A percentile compares a stretch with the other conserved stretches of the same genome.
These are phyloP conservation scores for Cottus gobio DNA, from an alignment of 2,113 vertebrate species.

Conservation along the genomic window DNA sequence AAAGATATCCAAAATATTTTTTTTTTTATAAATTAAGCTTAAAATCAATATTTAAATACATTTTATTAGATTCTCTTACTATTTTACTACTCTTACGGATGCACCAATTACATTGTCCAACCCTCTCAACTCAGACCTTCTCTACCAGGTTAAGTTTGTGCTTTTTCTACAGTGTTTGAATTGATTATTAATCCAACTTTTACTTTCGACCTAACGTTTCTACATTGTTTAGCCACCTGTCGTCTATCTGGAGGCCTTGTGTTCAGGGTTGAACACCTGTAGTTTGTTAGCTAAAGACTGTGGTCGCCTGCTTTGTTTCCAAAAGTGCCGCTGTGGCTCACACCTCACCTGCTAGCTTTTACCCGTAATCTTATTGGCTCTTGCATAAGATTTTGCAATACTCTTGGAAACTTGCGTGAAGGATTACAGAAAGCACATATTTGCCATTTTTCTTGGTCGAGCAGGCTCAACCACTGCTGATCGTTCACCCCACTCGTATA, in stretches of 20 bases:
- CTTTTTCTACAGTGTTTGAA: not conserved
- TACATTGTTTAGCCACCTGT: not conserved
- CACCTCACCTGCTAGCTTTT: not conserved
- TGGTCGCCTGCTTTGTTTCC: not conserved
- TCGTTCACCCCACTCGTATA: not conserved
- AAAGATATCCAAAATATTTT: not conserved
- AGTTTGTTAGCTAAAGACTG: not conserved
- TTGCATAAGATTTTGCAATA: not conserved
- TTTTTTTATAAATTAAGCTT: not conserved
- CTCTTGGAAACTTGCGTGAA: not conserved
- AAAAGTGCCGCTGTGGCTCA: not conserved
- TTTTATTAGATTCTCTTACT: not conserved
- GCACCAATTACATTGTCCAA: not conserved
- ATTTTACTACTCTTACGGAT: not conserved
- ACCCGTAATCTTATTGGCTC: not conserved
- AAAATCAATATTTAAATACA: not conserved
- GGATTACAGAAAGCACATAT: not conserved
- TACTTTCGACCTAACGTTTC: not conserved
- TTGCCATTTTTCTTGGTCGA: not conserved
- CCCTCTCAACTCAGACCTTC: not conserved
- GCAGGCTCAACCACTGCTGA: not conserved
- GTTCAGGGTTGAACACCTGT: not conserved
- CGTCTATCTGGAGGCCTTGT: not conserved
- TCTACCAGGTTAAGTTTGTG: not conserved
- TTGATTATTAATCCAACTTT: not conserved